These are phyloP conservation scores for Dicyrtomina minuta DNA, from an alignment of 2,888 invertebrate genomes.

Conservation along the genomic window DNA sequence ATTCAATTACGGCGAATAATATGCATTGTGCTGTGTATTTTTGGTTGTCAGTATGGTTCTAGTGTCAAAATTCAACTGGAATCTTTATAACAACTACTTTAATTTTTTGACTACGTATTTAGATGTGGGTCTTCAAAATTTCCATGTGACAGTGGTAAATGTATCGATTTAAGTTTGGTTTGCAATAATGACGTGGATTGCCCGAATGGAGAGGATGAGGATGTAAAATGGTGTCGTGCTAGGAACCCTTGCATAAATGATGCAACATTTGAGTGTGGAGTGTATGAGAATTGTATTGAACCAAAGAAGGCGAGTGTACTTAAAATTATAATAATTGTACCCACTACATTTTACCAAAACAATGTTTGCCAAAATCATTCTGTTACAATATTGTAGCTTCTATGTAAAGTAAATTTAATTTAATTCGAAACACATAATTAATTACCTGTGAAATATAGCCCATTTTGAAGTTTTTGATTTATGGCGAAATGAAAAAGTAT, in stretches of 20 bases:
- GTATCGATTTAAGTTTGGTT: background rate
- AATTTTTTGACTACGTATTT: background rate
- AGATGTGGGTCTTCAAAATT: background rate
- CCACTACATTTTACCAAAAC: background rate
- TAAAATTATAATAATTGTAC: background rate
- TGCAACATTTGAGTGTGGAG: slow-evolving; percentile 13
- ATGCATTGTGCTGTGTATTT: too few relatives aligned
- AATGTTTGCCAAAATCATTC: too few relatives aligned
- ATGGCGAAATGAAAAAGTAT: too few relatives aligned
- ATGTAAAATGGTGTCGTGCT: slow-evolving; percentile 8
- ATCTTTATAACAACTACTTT: background rate
- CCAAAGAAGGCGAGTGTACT: background rate
- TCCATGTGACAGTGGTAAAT: slow-evolving; percentile 3
- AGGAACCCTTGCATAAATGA: slow-evolving; percentile 23
- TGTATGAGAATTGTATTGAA: slow-evolving; percentile 19
- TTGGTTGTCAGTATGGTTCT: too few relatives aligned
- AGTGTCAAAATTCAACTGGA: background rate
- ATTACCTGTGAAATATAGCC: too few relatives aligned
- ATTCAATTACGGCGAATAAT: too few relatives aligned
- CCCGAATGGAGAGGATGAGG: slow-evolving; percentile 17
- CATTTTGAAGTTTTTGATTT: too few relatives aligned
- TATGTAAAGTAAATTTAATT: too few relatives aligned
- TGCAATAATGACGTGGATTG: slow-evolving; percentile 9
- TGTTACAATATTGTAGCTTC: too few relatives aligned
- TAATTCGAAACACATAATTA: too few relatives aligned